Conservation (phyloP, 2,113 vertebrate genomes). For the Pionites leucogaster region DNA sequence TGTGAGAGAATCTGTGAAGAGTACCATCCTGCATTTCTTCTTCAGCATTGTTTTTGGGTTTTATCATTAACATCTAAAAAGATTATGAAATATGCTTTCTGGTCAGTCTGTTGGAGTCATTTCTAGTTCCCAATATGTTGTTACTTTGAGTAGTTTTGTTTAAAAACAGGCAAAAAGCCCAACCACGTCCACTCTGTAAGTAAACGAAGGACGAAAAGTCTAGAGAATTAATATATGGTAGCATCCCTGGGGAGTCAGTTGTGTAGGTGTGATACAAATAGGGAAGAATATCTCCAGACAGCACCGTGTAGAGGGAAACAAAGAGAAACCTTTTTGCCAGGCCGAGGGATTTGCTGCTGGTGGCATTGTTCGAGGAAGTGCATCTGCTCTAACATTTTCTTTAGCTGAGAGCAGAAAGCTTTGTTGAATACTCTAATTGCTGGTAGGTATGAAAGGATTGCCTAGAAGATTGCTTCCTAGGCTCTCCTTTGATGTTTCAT, state of each 20-base stretch:
- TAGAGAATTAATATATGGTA: background rate
- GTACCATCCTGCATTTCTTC: background rate
- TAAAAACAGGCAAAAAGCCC: background rate
- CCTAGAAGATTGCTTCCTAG: conserved; percentile 55
- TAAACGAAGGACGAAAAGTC: background rate
- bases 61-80: background rate
- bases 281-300: background rate
- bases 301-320: background rate
- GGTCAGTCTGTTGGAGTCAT: background rate
- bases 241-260: background rate
- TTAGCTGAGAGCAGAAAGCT: background rate
- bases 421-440: conserved; percentile 54
- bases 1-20: background rate
- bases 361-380: background rate
- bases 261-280: background rate
- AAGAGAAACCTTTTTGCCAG: background rate
- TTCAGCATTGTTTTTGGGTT: background rate
- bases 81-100: background rate
- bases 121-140: background rate
- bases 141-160: background rate
- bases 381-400: background rate
- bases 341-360: background rate
- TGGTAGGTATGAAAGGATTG: conserved; percentile 59
- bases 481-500: conserved; percentile 38
- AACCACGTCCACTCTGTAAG: background rate